These are phyloP conservation scores for Hippocampus zosterae DNA, from an alignment of 2,113 vertebrate species.

Conservation along the genomic window DNA sequence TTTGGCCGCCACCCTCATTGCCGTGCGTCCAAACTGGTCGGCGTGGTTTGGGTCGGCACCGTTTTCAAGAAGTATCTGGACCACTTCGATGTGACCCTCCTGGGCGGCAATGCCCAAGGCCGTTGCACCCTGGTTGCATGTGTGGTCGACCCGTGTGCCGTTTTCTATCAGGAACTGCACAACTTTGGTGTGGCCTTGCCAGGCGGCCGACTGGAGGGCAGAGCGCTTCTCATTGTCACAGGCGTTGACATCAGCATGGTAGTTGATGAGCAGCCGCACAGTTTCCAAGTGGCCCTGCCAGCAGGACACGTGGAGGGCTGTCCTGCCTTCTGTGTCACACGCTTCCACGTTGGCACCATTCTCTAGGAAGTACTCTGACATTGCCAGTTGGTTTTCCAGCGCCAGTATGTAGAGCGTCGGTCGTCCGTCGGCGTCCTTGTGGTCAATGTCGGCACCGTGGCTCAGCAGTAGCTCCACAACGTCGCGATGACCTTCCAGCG, in stretches of 20 bases:
- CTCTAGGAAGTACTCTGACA: conserved; percentile 94
- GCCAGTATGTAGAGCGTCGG: conserved; percentile 95
- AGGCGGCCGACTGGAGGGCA: conserved; percentile 91
- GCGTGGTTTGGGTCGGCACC: conserved; percentile 94
- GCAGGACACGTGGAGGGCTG: conserved; percentile 94
- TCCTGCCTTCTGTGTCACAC: conserved; percentile 89
- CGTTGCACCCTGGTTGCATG: conserved; percentile 95
- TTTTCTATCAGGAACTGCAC: conserved; percentile 90
- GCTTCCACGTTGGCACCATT: conserved; percentile 92
- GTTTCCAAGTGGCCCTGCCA: conserved; percentile 97
- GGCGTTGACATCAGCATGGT: conserved; percentile 87
- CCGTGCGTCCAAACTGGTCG: conserved; percentile 94
- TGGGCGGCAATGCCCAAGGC: conserved; percentile 96
- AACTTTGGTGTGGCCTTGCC: conserved; percentile 92
- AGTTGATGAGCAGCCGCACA: conserved; percentile 88
- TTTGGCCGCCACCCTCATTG: conserved; percentile 96
- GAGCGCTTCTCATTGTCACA: conserved; percentile 94
- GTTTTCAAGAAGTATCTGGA: conserved; percentile 88
- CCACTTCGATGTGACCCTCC: conserved; percentile 94
- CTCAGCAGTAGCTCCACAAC: conserved; percentile 90
- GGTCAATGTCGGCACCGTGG: conserved; percentile 86
- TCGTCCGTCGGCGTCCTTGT: conserved; percentile 92
- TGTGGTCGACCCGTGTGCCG: conserved; percentile 87
- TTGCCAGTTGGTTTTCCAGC: conserved; percentile 93
- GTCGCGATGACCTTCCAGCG: conserved; percentile 91